Evolutionary conservation across 1,140 invertebrate species (phyloP), one percentile per base, ranked within the genome.

Genomic region (Hylaeus volcanicus): DNA sequence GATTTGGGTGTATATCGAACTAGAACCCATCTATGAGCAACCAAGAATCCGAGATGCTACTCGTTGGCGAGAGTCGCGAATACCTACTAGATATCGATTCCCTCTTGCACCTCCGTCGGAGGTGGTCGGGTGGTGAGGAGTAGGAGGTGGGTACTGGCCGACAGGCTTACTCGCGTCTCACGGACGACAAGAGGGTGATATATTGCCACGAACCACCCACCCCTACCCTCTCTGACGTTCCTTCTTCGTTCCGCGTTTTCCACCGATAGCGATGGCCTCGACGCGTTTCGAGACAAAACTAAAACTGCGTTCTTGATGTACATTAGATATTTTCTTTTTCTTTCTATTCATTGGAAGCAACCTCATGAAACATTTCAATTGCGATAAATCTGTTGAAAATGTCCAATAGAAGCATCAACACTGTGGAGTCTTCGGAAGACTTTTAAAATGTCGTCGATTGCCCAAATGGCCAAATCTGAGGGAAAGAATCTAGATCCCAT

Each of bases 171-270:
- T 90, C 83, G 89, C 85, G 89, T 90, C 89, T 90, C 89, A 89
- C 83, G 88, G 89, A 92, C 90, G 92, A 93, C 91, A 90, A 90
- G 91, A 90, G 89, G 90, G 90, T 93, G 92, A 93, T 93, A 92
- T 87, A 87, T 88, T 88, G 79, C 86, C 81, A 85, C 74, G 79
- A 87, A 85, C 86, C 80, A 88, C 76, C 86, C 85, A 78, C 82
- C 71, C 63, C 81, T 77, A 81, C 81, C 70, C 63, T 39, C 56
- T 68, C 56, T 70, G 60, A 11, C 58, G 43, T 70, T 66, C 66
- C 76, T 81, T 69, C 82, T 76, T 82, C 78, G 48, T 75, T 76
- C 65, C 48, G n/a, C 61, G 68, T 66, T 87, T 84, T 87, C 82
- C 86, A 78, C 78, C 84, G 64, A 81, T 88, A 84, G 78, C 60